Evolutionary conservation across 2,797 vertebrate genomes (phyloP).

Genomic region (Danio tinwini): DNA sequence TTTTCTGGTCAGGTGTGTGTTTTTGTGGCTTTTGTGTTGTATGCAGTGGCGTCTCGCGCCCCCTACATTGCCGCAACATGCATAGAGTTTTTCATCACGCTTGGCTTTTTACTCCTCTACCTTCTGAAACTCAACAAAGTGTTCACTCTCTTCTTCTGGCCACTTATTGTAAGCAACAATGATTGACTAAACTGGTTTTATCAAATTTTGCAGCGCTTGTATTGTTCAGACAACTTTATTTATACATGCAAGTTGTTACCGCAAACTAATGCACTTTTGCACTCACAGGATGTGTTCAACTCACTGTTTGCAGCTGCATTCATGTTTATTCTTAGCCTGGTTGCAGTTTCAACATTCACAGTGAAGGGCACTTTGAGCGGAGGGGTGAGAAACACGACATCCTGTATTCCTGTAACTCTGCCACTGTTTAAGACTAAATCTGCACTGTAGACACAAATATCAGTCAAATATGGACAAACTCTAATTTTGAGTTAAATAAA

Average conservation of each 20-base stretch:
- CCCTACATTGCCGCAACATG: constrained; percentile 72
- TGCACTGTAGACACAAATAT: too few relatives aligned
- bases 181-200: neutral
- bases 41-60: constrained; percentile 62
- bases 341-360: constrained; percentile 73
- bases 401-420: neutral
- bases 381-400: constrained; percentile 80
- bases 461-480: too few relatives aligned
- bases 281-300: constrained; percentile 84
- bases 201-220: too few relatives aligned
- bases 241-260: neutral
- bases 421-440: neutral
- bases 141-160: constrained; percentile 82
- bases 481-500: too few relatives aligned
- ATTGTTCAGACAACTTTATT: neutral
- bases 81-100: constrained; percentile 75
- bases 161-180: constrained; percentile 79
- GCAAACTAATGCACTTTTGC: neutral
- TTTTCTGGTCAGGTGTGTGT: constrained; percentile 70
- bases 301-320: constrained; percentile 78
- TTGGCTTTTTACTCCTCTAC: constrained; percentile 79
- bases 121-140: constrained; percentile 78
- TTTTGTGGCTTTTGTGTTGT: constrained; percentile 72
- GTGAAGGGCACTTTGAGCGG: constrained; percentile 71
- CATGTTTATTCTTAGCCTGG: constrained; percentile 76